Base-by-base conservation (phyloP, 2,113 vertebrate genomes). In the Dendropsophus ebraccatus region DNA sequence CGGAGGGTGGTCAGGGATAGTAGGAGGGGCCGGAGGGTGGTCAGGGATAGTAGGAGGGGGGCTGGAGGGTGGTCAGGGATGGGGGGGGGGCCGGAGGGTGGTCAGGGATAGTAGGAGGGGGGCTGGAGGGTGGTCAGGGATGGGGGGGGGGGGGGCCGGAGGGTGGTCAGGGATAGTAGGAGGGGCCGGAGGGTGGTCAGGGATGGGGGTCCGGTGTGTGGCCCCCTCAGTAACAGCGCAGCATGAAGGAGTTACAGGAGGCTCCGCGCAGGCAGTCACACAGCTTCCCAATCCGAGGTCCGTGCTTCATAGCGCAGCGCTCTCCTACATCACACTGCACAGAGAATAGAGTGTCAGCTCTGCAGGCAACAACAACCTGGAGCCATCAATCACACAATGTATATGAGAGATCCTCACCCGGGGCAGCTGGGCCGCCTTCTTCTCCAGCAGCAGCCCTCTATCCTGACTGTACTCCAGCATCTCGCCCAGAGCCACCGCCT, bases 211-310 rank as follows among this genome's bases (percentile, higher is more conserved):
- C 17, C 16, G 37, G 37, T 25, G 11, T 75, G 54, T 32, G 54
- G 32, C 52, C 77, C n/a, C 77, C 54, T 5, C 28, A 8, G 75
- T 85, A 85, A 30, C 95, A 96, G 86, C 94, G 94, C 87, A 96
- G 91, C 89, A 96, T 94, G 93, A 96, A 95, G 62, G 93, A 92
- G 87, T 96, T 96, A 88, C 95, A 96, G 35, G 93, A 93, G 0
- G 94, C 92, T 79, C 95, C 92, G 79, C 93, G 90, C 87, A 95
- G 93, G 37, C 95, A 96, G 90, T 96, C 94, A 23, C 95, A 96
- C 45, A 96, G 93, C 1, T 94, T 92, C 3, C 95, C 95, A 12
- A 96, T 95, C 2, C 94, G 93, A 17, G 95, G 94, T 0, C 95
- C 95, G 0, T 95, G 94, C 85, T 95, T 95, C 92, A 96, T 88